Evolutionary conservation across 2,113 vertebrate genomes (phyloP).

Genomic region (Ia io): DNA sequence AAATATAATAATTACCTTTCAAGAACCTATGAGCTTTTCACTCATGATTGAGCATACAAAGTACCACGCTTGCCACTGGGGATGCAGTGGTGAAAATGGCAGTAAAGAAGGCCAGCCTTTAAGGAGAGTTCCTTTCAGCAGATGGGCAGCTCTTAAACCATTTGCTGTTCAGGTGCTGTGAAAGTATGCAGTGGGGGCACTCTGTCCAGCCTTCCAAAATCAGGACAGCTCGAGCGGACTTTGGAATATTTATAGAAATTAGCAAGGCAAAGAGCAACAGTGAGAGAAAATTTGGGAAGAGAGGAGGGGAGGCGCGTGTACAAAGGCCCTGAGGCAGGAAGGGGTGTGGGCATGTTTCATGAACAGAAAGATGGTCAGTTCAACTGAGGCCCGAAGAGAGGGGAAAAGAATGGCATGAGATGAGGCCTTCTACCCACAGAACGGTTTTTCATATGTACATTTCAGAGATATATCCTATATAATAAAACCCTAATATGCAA

Average conservation of each 20-base stretch:
- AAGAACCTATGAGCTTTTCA: not conserved
- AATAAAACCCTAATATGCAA: no score
- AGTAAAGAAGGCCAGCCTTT: not conserved
- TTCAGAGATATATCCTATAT: not conserved
- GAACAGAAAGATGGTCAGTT: not conserved
- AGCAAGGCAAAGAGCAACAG: not conserved
- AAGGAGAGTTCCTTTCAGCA: not conserved
- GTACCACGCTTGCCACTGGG: not conserved
- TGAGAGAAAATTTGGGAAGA: not conserved
- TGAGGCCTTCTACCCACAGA: not conserved
- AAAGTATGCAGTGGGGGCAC: not conserved
- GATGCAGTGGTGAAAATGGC: not conserved
- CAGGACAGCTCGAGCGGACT: not conserved
- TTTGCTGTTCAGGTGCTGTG: not conserved
- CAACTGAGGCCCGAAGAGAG: not conserved
- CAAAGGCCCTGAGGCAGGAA: not conserved
- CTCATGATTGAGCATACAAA: not conserved
- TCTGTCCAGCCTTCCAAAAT: not conserved
- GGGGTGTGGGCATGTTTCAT: not conserved
- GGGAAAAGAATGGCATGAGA: not conserved
- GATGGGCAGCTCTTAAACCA: not conserved
- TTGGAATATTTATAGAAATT: not conserved
- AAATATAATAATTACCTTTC: not conserved
- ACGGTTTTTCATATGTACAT: not conserved
- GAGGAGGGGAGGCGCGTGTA: accelerated